Percentiles rank a stretch among this genome's conserved stretches.
Evolutionary conservation across 2,113 vertebrate genomes (phyloP).

Genomic region (Geococcyx californianus): DNA sequence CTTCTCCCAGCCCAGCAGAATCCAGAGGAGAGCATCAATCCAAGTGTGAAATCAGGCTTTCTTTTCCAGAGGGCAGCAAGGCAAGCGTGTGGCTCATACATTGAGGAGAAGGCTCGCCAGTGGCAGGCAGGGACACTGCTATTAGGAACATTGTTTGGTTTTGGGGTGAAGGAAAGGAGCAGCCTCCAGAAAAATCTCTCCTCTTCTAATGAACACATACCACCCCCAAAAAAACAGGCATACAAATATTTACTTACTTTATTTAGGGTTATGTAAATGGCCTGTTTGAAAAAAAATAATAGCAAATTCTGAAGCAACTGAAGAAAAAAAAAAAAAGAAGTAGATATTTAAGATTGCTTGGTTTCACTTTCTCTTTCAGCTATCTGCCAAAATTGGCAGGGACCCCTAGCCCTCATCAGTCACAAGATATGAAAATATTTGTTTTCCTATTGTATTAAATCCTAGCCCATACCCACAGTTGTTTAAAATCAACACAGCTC

Average conservation of each 20-base stretch:
- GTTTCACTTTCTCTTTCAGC: constrained; percentile 38
- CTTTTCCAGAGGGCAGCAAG: neutral
- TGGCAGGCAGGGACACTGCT: neutral
- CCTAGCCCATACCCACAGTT: neutral
- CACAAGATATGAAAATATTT: neutral
- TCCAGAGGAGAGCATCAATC: neutral
- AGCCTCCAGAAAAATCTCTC: neutral
- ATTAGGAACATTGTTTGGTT: rapidly evolving
- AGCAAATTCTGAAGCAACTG: neutral
- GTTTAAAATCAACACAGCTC: constrained; percentile 12
- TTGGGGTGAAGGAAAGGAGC: neutral
- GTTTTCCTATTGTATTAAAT: constrained; percentile 12
- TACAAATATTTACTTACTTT: neutral
- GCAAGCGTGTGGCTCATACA: rapidly evolving
- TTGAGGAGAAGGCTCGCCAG: neutral
- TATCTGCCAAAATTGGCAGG: neutral
- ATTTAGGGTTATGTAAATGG: neutral
- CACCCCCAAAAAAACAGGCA: neutral
- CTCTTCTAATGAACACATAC: neutral
- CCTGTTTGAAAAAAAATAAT: neutral
- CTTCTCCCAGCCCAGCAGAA: neutral
- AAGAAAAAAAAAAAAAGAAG: too few species aligned
- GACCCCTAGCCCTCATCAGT: neutral
- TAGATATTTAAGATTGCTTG: rapidly evolving
- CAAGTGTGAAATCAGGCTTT: rapidly evolving